Base-by-base conservation (phyloP, 2,113 vertebrate species). In the Naja naja region DNA sequence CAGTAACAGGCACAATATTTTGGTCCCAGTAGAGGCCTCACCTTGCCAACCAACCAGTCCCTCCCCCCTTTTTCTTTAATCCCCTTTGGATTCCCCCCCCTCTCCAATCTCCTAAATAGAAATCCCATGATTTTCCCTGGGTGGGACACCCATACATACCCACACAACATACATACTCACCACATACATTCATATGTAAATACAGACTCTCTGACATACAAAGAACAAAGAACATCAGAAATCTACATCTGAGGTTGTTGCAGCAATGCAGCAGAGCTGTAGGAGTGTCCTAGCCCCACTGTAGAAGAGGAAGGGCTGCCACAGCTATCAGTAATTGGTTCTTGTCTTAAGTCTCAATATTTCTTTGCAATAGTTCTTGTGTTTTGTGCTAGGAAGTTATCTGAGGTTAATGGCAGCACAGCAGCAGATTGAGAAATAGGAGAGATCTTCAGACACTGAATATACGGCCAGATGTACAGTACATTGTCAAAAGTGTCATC, bases 11-110 rank as follows among this genome's bases (percentile, higher is more conserved):
- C 96, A 95, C 86, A 2, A 94, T 96, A 96, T 97, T 90, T 98
- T 98, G 98, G 97, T 98, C 97, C 97, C 96, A 94, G 95, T 96
- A 95, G 92, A 96, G 96, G 96, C 96, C 96, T 95, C 93, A 39
- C 94, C 97, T 96, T 96, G 95, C 95, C 95, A 95, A 87, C 25
- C 94, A 58, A 95, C 89, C 95, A 64, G 3, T 1, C 96, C 96
- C 92, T 27, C 93, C 93, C 88, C 93, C 93, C 88, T 90, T 88
- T 88, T 60, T 90, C 47, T 30, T 23, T 22, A 49, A 89, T 93
- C 54, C 92, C 85, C 23, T 0, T 87, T 1, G 94, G 94, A 88
- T 90, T n/a, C 45, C 89, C 94, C 95, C 94, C 95, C 96, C 95
- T 94, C 95, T 64, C 90, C 94, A 88, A 92, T 85, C 58, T 23